phyloP scores from a whole-genome alignment of 2,797 vertebrate genomes.

The Pteronotus mesoamericanus region DNA sequence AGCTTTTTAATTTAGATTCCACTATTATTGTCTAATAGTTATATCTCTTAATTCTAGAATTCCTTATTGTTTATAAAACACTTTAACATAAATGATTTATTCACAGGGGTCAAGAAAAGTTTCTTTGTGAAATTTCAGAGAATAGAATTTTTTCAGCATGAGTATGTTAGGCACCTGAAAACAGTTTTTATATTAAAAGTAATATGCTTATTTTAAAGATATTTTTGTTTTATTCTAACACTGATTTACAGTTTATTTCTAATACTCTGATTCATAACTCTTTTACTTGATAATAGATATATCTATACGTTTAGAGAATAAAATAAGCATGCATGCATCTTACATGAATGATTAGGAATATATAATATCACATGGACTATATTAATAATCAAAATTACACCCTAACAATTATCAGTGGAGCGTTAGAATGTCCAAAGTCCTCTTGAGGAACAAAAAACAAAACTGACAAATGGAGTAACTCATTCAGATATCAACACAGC shows the following conservation, averaged over 20 bases:
- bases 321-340: neutral
- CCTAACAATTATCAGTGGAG: neutral
- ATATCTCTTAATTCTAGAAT: neutral
- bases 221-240: neutral
- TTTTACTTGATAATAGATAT: neutral
- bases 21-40: neutral
- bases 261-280: neutral
- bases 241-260: neutral
- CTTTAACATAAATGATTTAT: neutral
- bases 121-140: neutral
- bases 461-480: neutral
- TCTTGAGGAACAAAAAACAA: neutral
- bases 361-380: neutral
- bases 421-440: neutral
- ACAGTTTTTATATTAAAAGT: neutral
- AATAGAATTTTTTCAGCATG: neutral
- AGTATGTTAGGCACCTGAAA: neutral
- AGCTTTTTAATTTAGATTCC: neutral
- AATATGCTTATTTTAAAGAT: neutral
- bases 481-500: neutral
- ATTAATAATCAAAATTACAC: neutral
- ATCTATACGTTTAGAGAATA: neutral
- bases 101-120: neutral
- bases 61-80: neutral
- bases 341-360: neutral